Conservation (phyloP, 2,797 vertebrate species). For the Phrynocephalus guinanensis region DNA sequence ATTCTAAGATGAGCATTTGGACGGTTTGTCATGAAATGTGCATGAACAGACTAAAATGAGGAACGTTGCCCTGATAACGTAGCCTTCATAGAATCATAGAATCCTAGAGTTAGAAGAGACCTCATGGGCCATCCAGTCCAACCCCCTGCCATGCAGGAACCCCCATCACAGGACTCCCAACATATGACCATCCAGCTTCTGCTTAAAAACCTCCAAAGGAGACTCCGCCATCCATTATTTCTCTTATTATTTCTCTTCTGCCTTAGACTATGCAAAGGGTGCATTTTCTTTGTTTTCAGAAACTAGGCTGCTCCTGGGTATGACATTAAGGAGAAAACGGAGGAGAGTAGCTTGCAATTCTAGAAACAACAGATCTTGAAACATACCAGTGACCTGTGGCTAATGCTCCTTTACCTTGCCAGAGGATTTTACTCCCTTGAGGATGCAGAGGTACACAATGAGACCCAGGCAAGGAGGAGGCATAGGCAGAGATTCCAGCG, state of each 20-base stretch:
- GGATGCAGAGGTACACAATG: constrained; percentile 84
- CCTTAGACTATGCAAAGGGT: neutral
- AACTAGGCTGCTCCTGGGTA: neutral
- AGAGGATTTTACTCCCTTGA: constrained; percentile 85
- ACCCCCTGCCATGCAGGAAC: too few species aligned
- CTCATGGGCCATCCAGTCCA: too few species aligned
- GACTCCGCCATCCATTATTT: too few species aligned
- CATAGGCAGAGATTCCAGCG: constrained; percentile 85
- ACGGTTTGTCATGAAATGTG: neutral
- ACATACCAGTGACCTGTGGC: neutral
- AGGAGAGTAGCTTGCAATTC: neutral
- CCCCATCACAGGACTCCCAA: too few species aligned
- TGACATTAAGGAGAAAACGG: neutral
- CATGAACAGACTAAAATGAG: neutral
- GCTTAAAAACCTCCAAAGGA: too few species aligned
- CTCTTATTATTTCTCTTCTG: neutral
- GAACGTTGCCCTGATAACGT: neutral
- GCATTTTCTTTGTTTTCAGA: neutral
- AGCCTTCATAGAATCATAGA: too few species aligned
- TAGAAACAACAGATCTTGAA: neutral
- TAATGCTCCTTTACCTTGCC: constrained; percentile 78
- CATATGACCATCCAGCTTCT: too few species aligned
- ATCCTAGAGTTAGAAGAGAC: too few species aligned
- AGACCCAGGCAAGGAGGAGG: constrained; percentile 81
- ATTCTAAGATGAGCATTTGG: neutral